Base-by-base conservation (phyloP, 2,797 vertebrate species). In the Naso thynnoides region DNA sequence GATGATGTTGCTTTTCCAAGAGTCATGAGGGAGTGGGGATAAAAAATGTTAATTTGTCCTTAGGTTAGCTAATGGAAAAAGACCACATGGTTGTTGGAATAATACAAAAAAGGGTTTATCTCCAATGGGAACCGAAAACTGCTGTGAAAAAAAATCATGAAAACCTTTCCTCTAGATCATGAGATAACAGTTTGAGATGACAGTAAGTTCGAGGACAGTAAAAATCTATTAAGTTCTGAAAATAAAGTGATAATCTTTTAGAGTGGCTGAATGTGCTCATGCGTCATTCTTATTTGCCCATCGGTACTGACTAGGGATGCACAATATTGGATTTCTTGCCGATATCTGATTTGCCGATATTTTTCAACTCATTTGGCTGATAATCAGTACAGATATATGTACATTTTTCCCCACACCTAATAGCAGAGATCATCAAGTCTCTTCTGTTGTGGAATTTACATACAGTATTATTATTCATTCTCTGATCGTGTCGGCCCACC, bases 21-120 rank as follows among this genome's bases (percentile, higher is more conserved):
- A 70, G 29, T 54, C 62, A 61, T 31, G 33, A 62, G 36, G 54
- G 31, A 53, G 14, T 42, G 1, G 8, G 45, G 47, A 54, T 70
- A 59, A 42, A n/a, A 78, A 69, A 67, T 47, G 21, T 57, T 33
- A 23, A 74, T 69, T 71, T 69, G 36, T 78, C 59, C 41, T 42
- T 11, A 49, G 36, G 62, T 42, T 70, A 41, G 44, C 47, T 9
- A 27, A 19, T 26, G 24, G 65, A 48, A 18, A 68, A 59, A 47
- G 19, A 42, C 31, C 54, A 64, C 53, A 48, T 38, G 49, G 9
- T 31, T 24, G 16, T 67, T 56, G 45, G 38, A 60, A 39, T 36
- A 8, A n/a, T n/a, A n/a, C n/a, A 29, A 57, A 49, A 50, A 65
- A 42, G 11, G 31, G 38, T 41, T 47, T 59, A 13, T 74, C 54